phyloP scores from a whole-genome alignment of 2,888 invertebrate genomes.

The Teleogryllus oceanicus region DNA sequence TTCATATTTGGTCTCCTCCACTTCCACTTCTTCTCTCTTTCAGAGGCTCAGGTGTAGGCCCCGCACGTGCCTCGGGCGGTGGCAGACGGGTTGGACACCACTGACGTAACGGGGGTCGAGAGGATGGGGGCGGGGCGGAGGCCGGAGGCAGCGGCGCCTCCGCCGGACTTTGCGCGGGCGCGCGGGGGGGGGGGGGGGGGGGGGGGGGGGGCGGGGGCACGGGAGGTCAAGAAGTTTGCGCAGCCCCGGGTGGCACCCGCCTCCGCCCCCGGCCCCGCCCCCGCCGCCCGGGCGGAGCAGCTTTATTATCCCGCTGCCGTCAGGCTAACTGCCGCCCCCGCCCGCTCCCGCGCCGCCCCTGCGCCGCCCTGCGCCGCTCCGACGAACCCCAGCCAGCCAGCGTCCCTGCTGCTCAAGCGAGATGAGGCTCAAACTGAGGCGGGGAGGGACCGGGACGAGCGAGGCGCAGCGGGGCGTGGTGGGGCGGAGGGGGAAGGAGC shows the following conservation, averaged over 20 bases:
- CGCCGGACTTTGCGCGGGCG: not conserved
- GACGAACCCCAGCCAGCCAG: too few relatives aligned
- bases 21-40: too few relatives aligned
- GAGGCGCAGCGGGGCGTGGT: too few relatives aligned
- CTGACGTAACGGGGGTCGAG: not conserved
- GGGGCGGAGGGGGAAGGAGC: too few relatives aligned
- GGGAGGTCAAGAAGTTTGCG: slow-evolving; percentile 34
- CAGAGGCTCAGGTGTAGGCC: too few relatives aligned
- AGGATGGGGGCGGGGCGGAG: slow-evolving; percentile 6
- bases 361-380: too few relatives aligned
- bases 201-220: not conserved
- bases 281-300: not conserved
- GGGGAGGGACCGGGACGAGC: too few relatives aligned
- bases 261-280: not conserved
- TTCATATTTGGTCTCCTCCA: too few relatives aligned
- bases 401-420: too few relatives aligned
- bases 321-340: not conserved
- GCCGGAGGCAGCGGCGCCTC: not conserved
- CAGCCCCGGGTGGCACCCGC: not conserved
- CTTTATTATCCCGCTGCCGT: not conserved
- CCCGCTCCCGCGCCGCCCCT: not conserved
- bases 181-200: not conserved
- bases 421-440: too few relatives aligned
- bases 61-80: not conserved
- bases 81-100: not conserved